A percentile compares a stretch with the other conserved stretches of the same genome.
phyloP scores from a whole-genome alignment of 2,888 invertebrate genomes.

The Dasypolia templi region DNA sequence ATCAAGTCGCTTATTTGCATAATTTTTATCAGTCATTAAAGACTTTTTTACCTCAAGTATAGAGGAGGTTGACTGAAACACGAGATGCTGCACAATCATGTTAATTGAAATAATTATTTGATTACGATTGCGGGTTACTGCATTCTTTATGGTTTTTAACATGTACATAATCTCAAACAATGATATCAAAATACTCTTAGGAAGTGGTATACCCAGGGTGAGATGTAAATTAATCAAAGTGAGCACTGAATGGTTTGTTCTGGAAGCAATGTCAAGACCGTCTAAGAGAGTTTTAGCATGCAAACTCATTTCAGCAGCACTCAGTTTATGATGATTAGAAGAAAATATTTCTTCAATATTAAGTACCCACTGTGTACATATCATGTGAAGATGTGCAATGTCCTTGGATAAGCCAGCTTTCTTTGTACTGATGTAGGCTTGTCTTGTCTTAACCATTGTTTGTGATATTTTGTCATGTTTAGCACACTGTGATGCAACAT shows the following conservation, averaged over 20 bases:
- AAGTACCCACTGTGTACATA: slow-evolving; percentile 83
- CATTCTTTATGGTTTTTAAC: slow-evolving; percentile 94
- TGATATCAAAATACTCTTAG: slow-evolving; percentile 93
- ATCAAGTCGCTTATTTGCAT: slow-evolving; percentile 92
- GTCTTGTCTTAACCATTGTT: slow-evolving; percentile 87
- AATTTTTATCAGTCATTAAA: slow-evolving; percentile 91
- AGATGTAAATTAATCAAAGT: slow-evolving; percentile 93
- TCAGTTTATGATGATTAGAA: slow-evolving; percentile 79
- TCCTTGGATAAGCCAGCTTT: slow-evolving; percentile 92
- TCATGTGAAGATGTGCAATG: slow-evolving; percentile 84
- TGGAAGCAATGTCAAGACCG: slow-evolving; percentile 93
- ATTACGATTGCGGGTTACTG: slow-evolving; percentile 92
- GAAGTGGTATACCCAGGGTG: slow-evolving; percentile 93
- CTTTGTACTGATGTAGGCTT: slow-evolving; percentile 90
- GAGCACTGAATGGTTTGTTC: slow-evolving; percentile 89
- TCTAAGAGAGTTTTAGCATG: slow-evolving; percentile 84
- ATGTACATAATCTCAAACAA: slow-evolving; percentile 96
- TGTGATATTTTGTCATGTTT: slow-evolving; percentile 86
- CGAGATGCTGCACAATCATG: slow-evolving; percentile 95
- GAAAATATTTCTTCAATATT: slow-evolving; percentile 83
- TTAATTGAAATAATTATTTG: slow-evolving; percentile 93
- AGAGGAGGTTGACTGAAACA: slow-evolving; percentile 93
- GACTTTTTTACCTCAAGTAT: slow-evolving; percentile 93
- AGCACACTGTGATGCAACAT: slow-evolving; percentile 90
- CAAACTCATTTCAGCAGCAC: slow-evolving; percentile 85